A percentile compares a stretch with the other conserved stretches of the same genome.
These are phyloP conservation scores for Eleginops maclovinus DNA, from an alignment of 2,113 vertebrate genomes.

Conservation along the genomic window DNA sequence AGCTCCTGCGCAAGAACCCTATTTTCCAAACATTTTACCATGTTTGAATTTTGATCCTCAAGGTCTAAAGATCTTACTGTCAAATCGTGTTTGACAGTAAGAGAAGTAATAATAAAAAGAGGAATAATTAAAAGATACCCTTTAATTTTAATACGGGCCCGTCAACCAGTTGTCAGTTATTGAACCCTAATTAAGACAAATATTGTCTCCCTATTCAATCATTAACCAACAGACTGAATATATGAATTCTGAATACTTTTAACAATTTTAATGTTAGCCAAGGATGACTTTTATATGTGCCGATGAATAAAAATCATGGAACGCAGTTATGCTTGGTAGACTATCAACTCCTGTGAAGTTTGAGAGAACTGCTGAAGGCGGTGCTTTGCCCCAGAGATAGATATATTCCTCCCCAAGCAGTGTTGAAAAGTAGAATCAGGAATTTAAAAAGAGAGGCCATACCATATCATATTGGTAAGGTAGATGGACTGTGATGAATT, in stretches of 20 bases:
- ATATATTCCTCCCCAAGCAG: conserved; percentile 6
- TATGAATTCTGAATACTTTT: conserved; percentile 27
- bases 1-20: too few relatives aligned
- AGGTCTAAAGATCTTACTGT: too few relatives aligned
- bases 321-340: background rate
- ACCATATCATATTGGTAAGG: background rate
- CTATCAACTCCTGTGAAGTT: conserved; percentile 28
- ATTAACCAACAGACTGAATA: conserved; percentile 32
- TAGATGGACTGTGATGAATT: conserved; percentile 3
- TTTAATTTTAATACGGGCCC: too few relatives aligned
- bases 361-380: conserved; percentile 20
- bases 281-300: background rate
- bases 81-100: too few relatives aligned
- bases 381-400: background rate
- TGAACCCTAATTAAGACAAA: background rate
- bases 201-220: background rate
- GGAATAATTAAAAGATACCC: too few relatives aligned
- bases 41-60: too few relatives aligned
- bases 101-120: too few relatives aligned
- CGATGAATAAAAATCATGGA: conserved; percentile 11
- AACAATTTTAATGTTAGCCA: conserved; percentile 8
- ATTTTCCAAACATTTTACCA: too few relatives aligned
- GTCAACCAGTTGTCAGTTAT: too few relatives aligned
- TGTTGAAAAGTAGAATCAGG: conserved; percentile 17
- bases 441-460: conserved; percentile 9